Conservation (phyloP, 2,888 invertebrate species). For the Onthophagus sagittarius region DNA sequence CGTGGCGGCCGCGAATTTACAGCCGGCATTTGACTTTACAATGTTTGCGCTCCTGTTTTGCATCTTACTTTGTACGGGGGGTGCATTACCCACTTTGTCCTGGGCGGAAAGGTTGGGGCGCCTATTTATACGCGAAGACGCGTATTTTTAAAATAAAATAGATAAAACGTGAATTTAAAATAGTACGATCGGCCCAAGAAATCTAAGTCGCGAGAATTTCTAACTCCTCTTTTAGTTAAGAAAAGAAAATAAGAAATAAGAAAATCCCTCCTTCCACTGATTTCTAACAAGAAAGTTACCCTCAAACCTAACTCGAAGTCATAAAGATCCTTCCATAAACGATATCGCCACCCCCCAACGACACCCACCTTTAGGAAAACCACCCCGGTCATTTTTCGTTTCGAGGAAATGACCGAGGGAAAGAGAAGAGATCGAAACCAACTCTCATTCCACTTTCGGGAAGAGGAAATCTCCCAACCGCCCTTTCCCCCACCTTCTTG, state of each 20-base stretch:
- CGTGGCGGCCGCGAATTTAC: constrained; percentile 3
- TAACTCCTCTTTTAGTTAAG: background rate
- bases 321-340: background rate
- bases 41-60: constrained; percentile 6
- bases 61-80: background rate
- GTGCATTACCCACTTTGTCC: background rate
- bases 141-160: too few species aligned
- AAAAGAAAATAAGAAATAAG: background rate
- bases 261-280: too few species aligned
- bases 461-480: constrained; percentile 2
- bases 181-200: too few species aligned
- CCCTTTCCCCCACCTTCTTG: constrained; percentile 6
- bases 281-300: background rate
- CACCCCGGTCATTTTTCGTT: background rate
- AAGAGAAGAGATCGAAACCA: background rate
- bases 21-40: constrained; percentile 11
- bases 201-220: too few species aligned
- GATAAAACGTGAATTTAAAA: too few species aligned
- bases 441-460: too few species aligned
- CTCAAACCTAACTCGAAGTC: background rate
- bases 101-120: background rate
- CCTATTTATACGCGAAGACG: background rate
- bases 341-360: background rate
- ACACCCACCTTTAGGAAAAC: background rate
- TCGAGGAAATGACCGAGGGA: background rate